Conservation (phyloP, 1,140 invertebrate genomes). For the Halesus radiatus region DNA sequence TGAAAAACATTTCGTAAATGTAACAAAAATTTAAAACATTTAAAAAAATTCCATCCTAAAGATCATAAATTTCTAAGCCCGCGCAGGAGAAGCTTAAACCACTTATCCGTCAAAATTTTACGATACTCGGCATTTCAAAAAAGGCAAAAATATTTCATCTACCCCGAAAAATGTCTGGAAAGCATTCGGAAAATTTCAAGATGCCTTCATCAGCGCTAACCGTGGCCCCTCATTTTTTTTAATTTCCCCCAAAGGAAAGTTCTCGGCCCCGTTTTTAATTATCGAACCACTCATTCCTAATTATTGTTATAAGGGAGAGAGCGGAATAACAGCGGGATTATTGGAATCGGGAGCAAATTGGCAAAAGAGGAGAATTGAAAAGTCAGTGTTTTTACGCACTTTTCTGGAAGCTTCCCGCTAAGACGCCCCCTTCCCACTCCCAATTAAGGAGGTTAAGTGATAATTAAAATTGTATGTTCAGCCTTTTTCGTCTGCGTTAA, state of each 20-base stretch:
- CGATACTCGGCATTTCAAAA: not conserved
- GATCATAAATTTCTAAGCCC: too few species aligned
- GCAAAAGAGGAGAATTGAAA: constrained; percentile 55
- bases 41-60: too few species aligned
- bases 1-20: too few species aligned
- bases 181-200: not conserved
- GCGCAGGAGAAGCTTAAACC: too few species aligned
- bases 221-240: constrained; percentile 17
- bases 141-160: not conserved
- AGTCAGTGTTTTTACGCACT: constrained; percentile 53
- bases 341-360: constrained; percentile 57
- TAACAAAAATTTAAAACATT: too few species aligned
- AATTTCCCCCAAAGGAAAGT: constrained; percentile 40
- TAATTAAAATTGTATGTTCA: not conserved
- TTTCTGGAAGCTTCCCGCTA: constrained; percentile 29
- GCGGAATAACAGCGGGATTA: constrained; percentile 57
- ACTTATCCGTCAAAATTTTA: too few species aligned
- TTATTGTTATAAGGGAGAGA: constrained; percentile 70
- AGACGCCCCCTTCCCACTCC: not conserved
- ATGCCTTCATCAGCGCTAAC: not conserved
- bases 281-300: constrained; percentile 73
- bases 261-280: constrained; percentile 72
- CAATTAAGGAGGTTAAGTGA: constrained; percentile 33
- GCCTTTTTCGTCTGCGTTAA: not conserved
- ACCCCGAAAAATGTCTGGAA: not conserved